A percentile compares a stretch with the other conserved stretches of the same genome.
These are phyloP conservation scores for Saccostrea echinata DNA, from an alignment of 1,140 invertebrate species.

Conservation along the genomic window DNA sequence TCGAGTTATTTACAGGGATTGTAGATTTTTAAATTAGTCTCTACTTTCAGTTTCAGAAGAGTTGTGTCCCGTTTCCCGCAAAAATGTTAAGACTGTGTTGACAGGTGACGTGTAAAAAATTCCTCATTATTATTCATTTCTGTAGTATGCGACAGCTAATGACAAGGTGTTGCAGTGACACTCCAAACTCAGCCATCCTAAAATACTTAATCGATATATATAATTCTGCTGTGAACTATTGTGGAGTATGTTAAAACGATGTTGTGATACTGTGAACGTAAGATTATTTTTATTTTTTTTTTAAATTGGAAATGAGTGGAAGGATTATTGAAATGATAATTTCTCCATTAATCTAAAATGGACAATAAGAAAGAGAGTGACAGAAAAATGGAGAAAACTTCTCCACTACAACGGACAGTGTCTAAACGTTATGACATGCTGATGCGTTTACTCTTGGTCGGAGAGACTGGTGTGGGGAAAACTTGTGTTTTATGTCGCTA, in stretches of 20 bases:
- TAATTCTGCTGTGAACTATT: background rate
- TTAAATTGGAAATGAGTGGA: too few relatives aligned
- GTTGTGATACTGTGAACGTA: background rate
- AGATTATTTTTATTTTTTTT: too few relatives aligned
- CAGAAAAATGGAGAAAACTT: background rate
- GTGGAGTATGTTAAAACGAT: background rate
- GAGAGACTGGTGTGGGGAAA: conserved; percentile 95
- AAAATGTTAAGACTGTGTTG: conserved; percentile 16
- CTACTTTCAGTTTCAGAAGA: background rate
- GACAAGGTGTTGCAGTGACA: background rate
- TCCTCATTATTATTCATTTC: conserved; percentile 25
- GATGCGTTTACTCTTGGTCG: conserved; percentile 86
- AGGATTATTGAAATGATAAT: too few relatives aligned
- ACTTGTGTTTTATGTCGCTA: conserved; percentile 95
- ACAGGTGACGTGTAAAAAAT: conserved; percentile 32
- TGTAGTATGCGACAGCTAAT: background rate
- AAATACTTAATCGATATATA: background rate
- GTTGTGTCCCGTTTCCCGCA: conserved; percentile 27
- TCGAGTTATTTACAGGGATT: background rate
- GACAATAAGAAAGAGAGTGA: background rate
- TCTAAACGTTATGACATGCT: conserved; percentile 73
- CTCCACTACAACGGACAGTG: conserved; percentile 51
- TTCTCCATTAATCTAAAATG: background rate
- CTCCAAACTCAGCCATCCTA: background rate
- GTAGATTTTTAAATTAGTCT: background rate